Evolutionary conservation across 2,113 vertebrate genomes (phyloP).

Genomic region (Melospiza georgiana): DNA sequence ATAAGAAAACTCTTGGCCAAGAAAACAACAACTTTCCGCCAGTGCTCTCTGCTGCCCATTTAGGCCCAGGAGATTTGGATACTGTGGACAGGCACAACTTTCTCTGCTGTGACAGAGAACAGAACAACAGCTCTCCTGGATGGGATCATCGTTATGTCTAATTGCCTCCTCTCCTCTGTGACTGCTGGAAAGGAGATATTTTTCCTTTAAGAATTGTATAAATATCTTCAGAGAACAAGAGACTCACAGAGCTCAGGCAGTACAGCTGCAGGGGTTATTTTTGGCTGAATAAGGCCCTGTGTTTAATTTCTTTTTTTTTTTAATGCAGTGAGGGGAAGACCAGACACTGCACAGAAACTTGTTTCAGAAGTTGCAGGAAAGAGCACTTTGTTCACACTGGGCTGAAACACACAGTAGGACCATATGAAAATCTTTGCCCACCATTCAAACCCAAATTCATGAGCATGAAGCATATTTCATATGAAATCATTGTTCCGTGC

Average conservation of each 20-base stretch:
- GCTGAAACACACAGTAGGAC: background rate
- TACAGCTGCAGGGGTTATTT: conserved; percentile 2
- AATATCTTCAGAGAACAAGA: background rate
- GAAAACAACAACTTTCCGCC: background rate
- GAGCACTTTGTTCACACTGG: background rate
- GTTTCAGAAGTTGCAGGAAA: background rate
- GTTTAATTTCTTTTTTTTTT: background rate
- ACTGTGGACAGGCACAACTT: background rate
- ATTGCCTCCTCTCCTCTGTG: background rate
- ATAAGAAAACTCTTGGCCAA: background rate
- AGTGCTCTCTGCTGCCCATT: background rate
- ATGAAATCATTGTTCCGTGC: background rate
- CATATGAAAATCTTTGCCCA: background rate
- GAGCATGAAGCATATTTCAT: background rate
- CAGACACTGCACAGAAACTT: background rate
- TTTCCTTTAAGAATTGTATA: background rate
- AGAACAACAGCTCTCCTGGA: background rate
- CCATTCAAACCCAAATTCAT: background rate
- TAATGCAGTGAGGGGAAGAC: background rate
- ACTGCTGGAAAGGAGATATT: background rate
- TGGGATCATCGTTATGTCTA: background rate
- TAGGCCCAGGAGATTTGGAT: background rate
- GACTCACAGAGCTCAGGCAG: background rate
- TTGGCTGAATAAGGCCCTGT: background rate
- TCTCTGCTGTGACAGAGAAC: background rate